Conservation (phyloP, 37 sponge, comb jelly and placozoan species). For the Halichondria panicea region DNA sequence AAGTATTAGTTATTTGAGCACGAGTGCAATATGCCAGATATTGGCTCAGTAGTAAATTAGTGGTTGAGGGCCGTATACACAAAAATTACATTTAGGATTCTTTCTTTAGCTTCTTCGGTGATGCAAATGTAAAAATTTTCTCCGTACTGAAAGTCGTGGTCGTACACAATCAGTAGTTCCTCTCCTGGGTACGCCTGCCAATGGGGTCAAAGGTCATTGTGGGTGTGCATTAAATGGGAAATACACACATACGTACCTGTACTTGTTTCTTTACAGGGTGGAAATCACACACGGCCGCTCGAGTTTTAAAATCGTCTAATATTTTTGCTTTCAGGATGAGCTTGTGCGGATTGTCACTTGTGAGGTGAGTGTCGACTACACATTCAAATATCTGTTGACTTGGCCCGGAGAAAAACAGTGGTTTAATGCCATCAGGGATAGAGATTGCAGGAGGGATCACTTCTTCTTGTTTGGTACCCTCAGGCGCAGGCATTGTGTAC, state of each 20-base stretch:
- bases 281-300: conserved; percentile 95
- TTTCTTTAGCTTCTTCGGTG: conserved; percentile 91
- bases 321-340: conserved; percentile 82
- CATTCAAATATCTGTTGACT: conserved; percentile 86
- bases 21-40: no score
- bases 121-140: conserved; percentile 94
- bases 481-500: background rate
- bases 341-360: conserved; percentile 75
- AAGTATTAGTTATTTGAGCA: no score
- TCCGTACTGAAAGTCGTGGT: conserved; percentile 91
- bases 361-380: conserved; percentile 77
- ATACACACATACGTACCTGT: conserved; percentile 16
- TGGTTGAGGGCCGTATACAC: background rate
- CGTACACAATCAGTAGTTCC: conserved; percentile 90
- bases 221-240: conserved; percentile 24
- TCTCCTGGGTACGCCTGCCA: conserved; percentile 80
- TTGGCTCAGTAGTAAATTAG: no score
- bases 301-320: conserved; percentile 85
- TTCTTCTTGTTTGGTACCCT: background rate
- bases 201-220: background rate
- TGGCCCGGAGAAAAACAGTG: conserved; percentile 78
- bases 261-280: conserved; percentile 84
- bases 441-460: background rate
- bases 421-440: conserved; percentile 66
- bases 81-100: conserved; percentile 72